phyloP scores from a whole-genome alignment of 2,113 vertebrate genomes.

The Ursus arctos region DNA sequence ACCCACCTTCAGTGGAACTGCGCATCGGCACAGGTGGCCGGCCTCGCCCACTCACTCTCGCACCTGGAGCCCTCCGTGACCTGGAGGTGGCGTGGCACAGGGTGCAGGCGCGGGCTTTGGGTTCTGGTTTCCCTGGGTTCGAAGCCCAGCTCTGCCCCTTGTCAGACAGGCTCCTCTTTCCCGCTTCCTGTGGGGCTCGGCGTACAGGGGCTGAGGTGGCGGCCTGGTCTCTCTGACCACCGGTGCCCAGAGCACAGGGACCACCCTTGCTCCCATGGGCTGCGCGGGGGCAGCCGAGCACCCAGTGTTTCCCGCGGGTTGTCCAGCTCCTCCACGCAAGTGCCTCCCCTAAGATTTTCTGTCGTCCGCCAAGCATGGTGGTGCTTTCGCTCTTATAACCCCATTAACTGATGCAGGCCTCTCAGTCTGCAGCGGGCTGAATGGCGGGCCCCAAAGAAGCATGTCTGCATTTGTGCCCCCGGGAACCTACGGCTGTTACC shows the following conservation, averaged over 20 bases:
- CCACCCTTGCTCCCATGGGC: neutral
- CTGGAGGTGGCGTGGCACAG: accelerated
- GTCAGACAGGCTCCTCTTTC: neutral
- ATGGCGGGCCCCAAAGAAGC: neutral
- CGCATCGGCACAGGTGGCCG: too few relatives aligned
- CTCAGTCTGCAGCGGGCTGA: neutral
- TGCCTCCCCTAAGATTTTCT: too few relatives aligned
- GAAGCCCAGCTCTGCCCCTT: neutral
- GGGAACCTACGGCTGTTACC: neutral
- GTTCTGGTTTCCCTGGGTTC: neutral
- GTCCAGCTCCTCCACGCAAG: too few relatives aligned
- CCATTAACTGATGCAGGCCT: neutral
- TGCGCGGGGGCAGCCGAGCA: too few relatives aligned
- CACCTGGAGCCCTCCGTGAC: neutral
- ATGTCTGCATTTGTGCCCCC: neutral
- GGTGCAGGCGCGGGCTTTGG: too few relatives aligned
- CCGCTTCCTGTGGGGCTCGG: neutral
- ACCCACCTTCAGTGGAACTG: neutral
- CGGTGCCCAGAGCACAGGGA: neutral
- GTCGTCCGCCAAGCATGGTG: too few relatives aligned
- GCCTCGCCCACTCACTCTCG: accelerated
- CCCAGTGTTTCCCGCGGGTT: too few relatives aligned
- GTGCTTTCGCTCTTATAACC: too few relatives aligned
- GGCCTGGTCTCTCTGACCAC: neutral
- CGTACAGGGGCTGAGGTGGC: neutral